These are phyloP conservation scores for Pangasius larnaudii DNA, from an alignment of 2,797 vertebrate genomes.

Conservation along the genomic window DNA sequence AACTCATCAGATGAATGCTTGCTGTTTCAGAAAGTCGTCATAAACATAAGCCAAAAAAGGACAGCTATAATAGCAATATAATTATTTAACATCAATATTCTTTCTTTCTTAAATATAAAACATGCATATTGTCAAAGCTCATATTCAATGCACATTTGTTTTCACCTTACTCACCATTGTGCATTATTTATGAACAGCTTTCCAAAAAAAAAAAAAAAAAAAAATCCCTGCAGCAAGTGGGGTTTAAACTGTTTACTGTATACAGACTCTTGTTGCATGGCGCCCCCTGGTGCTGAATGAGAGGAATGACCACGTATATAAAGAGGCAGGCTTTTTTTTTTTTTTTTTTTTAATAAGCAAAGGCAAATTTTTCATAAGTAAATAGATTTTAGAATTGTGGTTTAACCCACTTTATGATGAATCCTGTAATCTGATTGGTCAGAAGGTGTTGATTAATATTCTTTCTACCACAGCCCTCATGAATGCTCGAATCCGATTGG, in stretches of 20 bases:
- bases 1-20: neutral
- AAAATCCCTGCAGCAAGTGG: neutral
- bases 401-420: neutral
- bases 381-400: neutral
- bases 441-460: neutral
- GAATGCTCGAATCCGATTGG: neutral
- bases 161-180: constrained; percentile 62
- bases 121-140: neutral
- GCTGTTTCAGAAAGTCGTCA: neutral
- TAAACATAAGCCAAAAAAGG: neutral
- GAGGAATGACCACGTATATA: neutral
- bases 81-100: neutral
- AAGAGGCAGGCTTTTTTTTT: neutral
- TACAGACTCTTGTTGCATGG: constrained; percentile 48
- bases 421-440: neutral
- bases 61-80: neutral
- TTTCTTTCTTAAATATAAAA: neutral
- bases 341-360: neutral
- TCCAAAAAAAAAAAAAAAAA: neutral
- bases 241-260: constrained; percentile 10
- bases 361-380: neutral
- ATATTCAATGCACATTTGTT: constrained; percentile 23
- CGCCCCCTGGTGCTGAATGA: constrained; percentile 68
- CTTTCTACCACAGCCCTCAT: neutral
- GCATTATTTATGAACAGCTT: constrained; percentile 68